Conservation (phyloP, 1,140 invertebrate genomes). For the Melitaea cinxia region DNA sequence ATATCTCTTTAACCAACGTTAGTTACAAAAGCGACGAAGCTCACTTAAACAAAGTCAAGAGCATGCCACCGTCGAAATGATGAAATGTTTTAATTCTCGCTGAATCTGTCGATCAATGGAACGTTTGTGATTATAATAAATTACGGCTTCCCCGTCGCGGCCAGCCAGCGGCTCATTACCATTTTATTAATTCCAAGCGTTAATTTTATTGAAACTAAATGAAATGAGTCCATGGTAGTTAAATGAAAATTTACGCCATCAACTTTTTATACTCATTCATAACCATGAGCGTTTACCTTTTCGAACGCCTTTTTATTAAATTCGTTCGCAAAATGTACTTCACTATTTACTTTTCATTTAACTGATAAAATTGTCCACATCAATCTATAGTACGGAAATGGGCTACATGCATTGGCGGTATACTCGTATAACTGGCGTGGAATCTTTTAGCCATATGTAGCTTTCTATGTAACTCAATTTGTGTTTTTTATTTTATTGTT, state of each 20-base stretch:
- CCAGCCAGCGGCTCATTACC: constrained; percentile 46
- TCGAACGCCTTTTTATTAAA: constrained; percentile 1
- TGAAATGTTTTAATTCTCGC: background rate
- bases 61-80: background rate
- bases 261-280: constrained; percentile 39
- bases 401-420: no score
- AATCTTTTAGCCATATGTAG: no score
- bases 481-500: no score
- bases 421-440: no score
- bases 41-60: no score
- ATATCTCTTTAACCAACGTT: no score
- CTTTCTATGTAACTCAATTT: no score
- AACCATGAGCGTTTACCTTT: constrained; percentile 25
- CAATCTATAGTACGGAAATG: no score
- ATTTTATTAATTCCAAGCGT: constrained; percentile 60
- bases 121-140: constrained; percentile 33
- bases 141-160: constrained; percentile 25
- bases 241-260: constrained; percentile 42
- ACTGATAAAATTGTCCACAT: no score
- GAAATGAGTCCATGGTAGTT: constrained; percentile 43
- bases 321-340: no score
- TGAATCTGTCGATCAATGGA: background rate
- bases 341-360: background rate
- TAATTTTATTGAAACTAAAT: constrained; percentile 64
- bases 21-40: no score